A percentile compares a stretch with the other conserved stretches of the same genome.
Conservation (phyloP, 2,113 vertebrate genomes). For the Ochotona princeps region DNA sequence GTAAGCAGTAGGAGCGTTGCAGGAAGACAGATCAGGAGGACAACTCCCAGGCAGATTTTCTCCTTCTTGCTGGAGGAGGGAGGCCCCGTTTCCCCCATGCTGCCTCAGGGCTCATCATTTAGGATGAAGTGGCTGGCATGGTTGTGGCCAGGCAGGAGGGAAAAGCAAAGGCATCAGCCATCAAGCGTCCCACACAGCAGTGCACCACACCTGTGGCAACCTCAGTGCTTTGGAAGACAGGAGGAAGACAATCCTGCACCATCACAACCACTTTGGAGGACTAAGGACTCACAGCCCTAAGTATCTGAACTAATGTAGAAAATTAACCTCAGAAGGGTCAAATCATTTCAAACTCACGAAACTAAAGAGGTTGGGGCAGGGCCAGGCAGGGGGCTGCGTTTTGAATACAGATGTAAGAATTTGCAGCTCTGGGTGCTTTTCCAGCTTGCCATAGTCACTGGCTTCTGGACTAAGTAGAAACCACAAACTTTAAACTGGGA, state of each 20-base stretch:
- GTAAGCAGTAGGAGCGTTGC: neutral
- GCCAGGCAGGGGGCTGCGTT: neutral
- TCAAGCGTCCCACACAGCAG: neutral
- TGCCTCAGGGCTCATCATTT: neutral
- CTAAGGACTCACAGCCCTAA: neutral
- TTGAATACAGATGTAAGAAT: neutral
- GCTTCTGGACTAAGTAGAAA: neutral
- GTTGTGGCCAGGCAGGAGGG: neutral
- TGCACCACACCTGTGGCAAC: neutral
- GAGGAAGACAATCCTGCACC: neutral
- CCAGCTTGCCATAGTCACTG: neutral
- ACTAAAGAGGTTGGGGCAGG: neutral
- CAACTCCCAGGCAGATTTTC: neutral
- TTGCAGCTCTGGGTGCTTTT: neutral
- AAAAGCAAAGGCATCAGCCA: neutral
- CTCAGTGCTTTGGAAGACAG: neutral
- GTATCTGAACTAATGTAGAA: neutral
- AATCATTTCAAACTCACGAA: neutral
- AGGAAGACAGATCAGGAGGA: neutral
- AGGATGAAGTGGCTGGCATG: neutral
- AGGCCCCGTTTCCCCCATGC: neutral
- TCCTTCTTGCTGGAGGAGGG: neutral
- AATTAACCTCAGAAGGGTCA: neutral
- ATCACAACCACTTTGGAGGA: neutral
- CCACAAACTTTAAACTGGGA: neutral